Base-by-base conservation (phyloP, 53 echinoderm and acorn worm genomes). In the Echinometra lucunter region DNA sequence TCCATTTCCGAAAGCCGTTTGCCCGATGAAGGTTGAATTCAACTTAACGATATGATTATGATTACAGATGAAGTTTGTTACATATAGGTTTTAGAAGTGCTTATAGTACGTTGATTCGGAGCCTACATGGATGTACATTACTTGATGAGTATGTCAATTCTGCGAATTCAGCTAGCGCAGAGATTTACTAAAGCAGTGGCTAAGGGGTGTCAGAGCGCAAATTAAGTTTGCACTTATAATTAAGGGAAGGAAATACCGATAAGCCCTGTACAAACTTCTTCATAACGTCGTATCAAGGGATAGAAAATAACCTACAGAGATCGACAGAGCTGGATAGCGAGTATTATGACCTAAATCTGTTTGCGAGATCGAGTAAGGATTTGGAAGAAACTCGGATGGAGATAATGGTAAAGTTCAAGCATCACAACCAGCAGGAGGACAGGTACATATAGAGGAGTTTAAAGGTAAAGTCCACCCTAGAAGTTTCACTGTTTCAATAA, bases 171-270 rank as follows among this genome's bases (percentile, higher is more conserved):
- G 49, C n/a, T n/a, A n/a, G n/a, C n/a, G n/a, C 27, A 49, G 6
- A 23, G 85, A 83, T 83, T 49, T 49, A 72, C 32, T 16, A 34
- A 83, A 83, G 47, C 30, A 85, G 53, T 16, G 7, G 85, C 6
- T 10, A 30, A 21, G 6, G 60, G 89, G 89, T 89, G 60, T 89
- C 89, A 89, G 12, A 58, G 60, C 60, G 58, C 23, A 57, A 89
- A 89, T 89, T 89, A 89, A 60, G 63, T 58, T 89, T 89, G 89
- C 89, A 89, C 89, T 57, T 89, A 89, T 89, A 89, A 89, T 89
- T 89, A 89, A 57, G 49, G 60, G 89, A 89, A 89, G 89, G 89
- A 89, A 89, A 37, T 28, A 8, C 1, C 15, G 89, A 89, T 89
- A 89, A 89, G 58, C 85, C n/a, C 49, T 1, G 38, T 23, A 58